Conservation (phyloP, 2,797 vertebrate genomes). For the Muscicapa striata region DNA sequence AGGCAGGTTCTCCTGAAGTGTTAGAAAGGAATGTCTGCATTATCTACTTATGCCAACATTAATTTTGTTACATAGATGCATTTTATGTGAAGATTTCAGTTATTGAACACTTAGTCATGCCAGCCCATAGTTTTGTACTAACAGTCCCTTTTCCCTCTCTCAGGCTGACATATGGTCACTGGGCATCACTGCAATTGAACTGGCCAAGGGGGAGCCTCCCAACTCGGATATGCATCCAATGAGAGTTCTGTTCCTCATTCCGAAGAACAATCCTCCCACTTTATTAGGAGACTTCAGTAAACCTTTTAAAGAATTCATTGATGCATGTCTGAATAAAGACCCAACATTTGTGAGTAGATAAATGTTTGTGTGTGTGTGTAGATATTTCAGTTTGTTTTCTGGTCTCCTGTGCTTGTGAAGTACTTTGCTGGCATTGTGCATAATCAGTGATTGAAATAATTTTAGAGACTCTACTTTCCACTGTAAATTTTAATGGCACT, state of each 20-base stretch:
- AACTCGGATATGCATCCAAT: slow-evolving; percentile 86
- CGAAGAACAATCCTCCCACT: slow-evolving; percentile 83
- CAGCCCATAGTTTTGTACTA: not conserved
- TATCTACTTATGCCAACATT: not conserved
- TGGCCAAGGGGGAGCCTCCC: slow-evolving; percentile 84
- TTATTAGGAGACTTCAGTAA: slow-evolving; percentile 83
- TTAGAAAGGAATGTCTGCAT: not conserved
- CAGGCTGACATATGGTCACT: slow-evolving; percentile 85
- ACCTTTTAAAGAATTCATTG: slow-evolving; percentile 85
- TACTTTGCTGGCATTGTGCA: not conserved
- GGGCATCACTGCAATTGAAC: slow-evolving; percentile 83
- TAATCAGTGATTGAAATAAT: not conserved
- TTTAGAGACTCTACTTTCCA: not conserved
- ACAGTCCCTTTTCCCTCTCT: not conserved
- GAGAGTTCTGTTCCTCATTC: slow-evolving; percentile 86
- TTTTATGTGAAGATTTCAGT: not conserved
- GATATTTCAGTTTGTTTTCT: not conserved
- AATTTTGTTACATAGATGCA: not conserved
- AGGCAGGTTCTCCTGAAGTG: not conserved
- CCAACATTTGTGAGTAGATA: slow-evolving; percentile 82
- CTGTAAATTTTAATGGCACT: not conserved
- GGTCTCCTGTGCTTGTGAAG: not conserved
- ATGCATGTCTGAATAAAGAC: slow-evolving; percentile 85
- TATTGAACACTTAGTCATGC: not conserved
- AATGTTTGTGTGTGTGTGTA: not conserved